Conservation (phyloP, 2,797 vertebrate species). For the Jordanella pulchra region DNA sequence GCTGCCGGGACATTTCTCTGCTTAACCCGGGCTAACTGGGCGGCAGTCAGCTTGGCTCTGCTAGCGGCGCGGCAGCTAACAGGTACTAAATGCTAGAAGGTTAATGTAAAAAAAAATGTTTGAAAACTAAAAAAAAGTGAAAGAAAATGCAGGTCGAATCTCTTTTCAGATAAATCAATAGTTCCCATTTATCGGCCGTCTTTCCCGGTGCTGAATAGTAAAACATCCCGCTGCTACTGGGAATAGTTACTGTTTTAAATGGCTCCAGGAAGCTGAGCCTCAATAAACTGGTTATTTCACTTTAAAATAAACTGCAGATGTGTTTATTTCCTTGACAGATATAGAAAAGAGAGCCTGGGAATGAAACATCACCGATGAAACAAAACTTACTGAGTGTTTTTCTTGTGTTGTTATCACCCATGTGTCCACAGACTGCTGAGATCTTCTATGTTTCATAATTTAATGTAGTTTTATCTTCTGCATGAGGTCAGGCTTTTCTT, state of each 20-base stretch:
- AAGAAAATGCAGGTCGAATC: background rate
- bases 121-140: background rate
- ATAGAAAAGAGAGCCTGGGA: no score
- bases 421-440: no score
- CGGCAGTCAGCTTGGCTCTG: background rate
- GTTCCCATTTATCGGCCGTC: background rate
- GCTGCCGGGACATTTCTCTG: background rate
- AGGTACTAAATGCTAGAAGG: background rate
- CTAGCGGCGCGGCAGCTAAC: conserved; percentile 3
- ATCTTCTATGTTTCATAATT: no score
- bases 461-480: no score
- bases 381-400: no score
- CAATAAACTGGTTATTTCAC: background rate
- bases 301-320: background rate
- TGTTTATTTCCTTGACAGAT: background rate
- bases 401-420: no score
- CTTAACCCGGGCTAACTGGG: background rate
- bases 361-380: no score
- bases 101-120: background rate
- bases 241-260: background rate
- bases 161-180: background rate
- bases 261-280: background rate
- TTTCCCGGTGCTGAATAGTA: background rate
- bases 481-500: no score
- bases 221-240: background rate